A percentile compares a stretch with the other conserved stretches of the same genome.
These are phyloP conservation scores for Microctonus brassicae DNA, from an alignment of 2,888 invertebrate species.

Conservation along the genomic window DNA sequence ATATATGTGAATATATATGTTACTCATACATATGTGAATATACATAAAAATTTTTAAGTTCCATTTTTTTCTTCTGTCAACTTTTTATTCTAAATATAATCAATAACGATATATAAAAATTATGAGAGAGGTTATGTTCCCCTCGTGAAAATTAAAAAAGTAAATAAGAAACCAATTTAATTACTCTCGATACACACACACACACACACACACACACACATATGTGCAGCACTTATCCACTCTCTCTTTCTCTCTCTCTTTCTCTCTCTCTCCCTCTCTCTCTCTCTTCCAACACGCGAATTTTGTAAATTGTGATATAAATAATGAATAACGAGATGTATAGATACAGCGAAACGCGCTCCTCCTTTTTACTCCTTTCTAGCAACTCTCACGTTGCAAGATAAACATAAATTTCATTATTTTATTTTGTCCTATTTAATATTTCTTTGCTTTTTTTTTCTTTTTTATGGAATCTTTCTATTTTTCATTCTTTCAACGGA, in stretches of 20 bases:
- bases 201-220: not conserved
- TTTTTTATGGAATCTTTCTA: slow-evolving; percentile 43
- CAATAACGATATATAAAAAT: slow-evolving; percentile 24
- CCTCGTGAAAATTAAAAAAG: not conserved
- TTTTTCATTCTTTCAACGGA: slow-evolving; percentile 60
- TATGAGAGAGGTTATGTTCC: slow-evolving; percentile 4
- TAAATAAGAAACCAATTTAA: slow-evolving; percentile 10
- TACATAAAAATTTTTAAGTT: not conserved
- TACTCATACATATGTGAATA: not conserved
- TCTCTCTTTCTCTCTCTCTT: too few species aligned
- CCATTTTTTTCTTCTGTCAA: not conserved
- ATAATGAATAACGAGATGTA: slow-evolving; percentile 65
- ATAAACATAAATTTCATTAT: slow-evolving; percentile 59
- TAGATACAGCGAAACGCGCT: slow-evolving; percentile 56
- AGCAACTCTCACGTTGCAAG: slow-evolving; percentile 47
- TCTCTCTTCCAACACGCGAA: too few species aligned
- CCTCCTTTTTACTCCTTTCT: slow-evolving; percentile 14
- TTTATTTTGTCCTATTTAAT: slow-evolving; percentile 49
- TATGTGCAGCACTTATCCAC: not conserved
- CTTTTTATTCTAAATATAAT: slow-evolving; percentile 4
- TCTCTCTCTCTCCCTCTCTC: too few species aligned
- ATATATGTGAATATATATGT: not conserved
- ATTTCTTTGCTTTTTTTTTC: slow-evolving; percentile 14
- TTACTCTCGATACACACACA: slow-evolving; percentile 23
- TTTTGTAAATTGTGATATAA: slow-evolving; percentile 70